phyloP scores from a whole-genome alignment of 2,113 vertebrate genomes.

The Takifugu flavidus region DNA sequence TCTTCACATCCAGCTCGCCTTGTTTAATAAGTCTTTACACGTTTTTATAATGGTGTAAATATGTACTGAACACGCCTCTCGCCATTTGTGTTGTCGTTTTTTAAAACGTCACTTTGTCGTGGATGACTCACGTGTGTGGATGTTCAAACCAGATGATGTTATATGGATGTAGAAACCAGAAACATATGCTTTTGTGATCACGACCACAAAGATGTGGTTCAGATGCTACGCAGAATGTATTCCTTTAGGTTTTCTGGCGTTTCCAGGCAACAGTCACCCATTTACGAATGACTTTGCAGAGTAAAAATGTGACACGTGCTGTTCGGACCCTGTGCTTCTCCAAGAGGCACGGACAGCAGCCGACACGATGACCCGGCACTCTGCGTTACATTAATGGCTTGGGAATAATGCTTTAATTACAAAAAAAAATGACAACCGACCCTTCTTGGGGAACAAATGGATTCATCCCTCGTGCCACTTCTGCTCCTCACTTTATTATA shows the following conservation, averaged over 20 bases:
- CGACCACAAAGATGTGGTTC: constrained; percentile 58
- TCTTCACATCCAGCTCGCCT: constrained; percentile 26
- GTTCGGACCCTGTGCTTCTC: constrained; percentile 36
- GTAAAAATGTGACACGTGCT: constrained; percentile 38
- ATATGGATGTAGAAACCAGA: constrained; percentile 66
- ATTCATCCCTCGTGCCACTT: constrained; percentile 23
- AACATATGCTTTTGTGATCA: constrained; percentile 65
- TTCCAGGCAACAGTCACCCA: constrained; percentile 46
- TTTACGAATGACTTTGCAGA: constrained; percentile 46
- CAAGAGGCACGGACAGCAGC: constrained; percentile 28
- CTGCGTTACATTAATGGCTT: constrained; percentile 22
- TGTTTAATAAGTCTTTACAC: constrained; percentile 35
- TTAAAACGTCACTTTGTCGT: constrained; percentile 48
- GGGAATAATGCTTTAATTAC: constrained; percentile 29
- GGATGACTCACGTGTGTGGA: constrained; percentile 57
- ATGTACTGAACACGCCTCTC: constrained; percentile 57
- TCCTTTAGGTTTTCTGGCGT: constrained; percentile 38
- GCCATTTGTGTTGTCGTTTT: constrained; percentile 53
- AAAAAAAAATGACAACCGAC: constrained; percentile 19
- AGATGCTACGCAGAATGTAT: constrained; percentile 62
- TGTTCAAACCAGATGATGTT: constrained; percentile 64
- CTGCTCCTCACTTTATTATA: constrained; percentile 44
- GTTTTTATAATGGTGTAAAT: constrained; percentile 64
- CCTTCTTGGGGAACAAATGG: constrained; percentile 25
- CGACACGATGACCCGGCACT: constrained; percentile 32